Evolutionary conservation across 2,888 invertebrate species (phyloP), one percentile per base, ranked within the genome.

Genomic region (Rotaria magnacalcarata): DNA sequence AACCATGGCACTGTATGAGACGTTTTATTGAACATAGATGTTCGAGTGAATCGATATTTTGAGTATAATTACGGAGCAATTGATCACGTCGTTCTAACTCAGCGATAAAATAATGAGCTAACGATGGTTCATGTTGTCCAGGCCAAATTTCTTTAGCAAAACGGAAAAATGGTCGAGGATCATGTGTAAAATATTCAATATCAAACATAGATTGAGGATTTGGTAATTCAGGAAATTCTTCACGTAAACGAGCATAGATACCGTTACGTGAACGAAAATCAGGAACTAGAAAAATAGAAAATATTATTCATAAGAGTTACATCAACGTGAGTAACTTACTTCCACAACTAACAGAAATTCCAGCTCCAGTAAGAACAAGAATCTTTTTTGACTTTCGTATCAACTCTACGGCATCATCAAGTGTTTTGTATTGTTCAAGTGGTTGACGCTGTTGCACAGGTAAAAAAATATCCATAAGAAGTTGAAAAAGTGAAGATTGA

Each of bases 31-130:
- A 95, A 50, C 95, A 95, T n/a, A 94, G 94, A 87, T 94, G 94
- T 90, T 96, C 96, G 87, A 96, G 91, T 0, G 96, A 96, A 89
- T 96, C 96, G 87, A 96, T 96, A 90, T 96, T 96, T 91, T 96
- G 96, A 0, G 96, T 95, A 91, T 96, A 96, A 91, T 96, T 96
- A 80, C 96, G 92, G 88, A 96, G 91, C 27, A 96, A 92, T 90
- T 95, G 94, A 52, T 93, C 93, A 88, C 94, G 93, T 24, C 93
- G 92, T 90, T 96, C 96, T 86, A 96, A 90, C 89, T 94, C 67
- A 34, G 67, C 67, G 87, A 96, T 96, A 91, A 96, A 96, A 88
- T 93, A 93, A 91, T 96, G 96, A 89, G 95, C 95, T 3, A 94
- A 94, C 52, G 95, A 96, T 0, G 96, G 96, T 89, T 94, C 93